These are phyloP conservation scores for Drosophila kanapiae DNA, from an alignment of 1,140 invertebrate genomes.

Conservation along the genomic window DNA sequence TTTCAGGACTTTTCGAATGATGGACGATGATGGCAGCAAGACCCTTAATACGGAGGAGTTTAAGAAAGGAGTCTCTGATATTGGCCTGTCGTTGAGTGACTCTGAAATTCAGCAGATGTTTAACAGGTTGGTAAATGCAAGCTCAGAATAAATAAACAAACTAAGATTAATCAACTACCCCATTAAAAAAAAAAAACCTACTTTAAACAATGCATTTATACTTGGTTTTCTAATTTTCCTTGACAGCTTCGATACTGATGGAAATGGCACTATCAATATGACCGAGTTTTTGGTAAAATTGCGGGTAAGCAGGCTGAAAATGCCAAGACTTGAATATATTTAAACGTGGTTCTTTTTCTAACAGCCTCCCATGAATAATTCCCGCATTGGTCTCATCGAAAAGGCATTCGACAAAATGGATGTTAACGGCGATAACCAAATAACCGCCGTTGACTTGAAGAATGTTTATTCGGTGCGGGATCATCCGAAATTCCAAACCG, in stretches of 20 bases:
- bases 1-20: constrained; percentile 93
- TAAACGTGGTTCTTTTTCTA: not conserved
- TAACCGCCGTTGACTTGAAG: constrained; percentile 93
- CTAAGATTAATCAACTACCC: no score
- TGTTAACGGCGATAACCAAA: constrained; percentile 92
- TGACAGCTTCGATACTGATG: constrained; percentile 91
- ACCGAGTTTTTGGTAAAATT: constrained; percentile 95
- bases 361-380: constrained; percentile 94
- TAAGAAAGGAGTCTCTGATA: constrained; percentile 91
- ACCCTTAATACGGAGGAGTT: constrained; percentile 94
- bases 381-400: constrained; percentile 90
- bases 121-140: constrained; percentile 36
- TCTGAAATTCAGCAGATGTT: constrained; percentile 89
- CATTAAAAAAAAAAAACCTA: no score
- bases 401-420: constrained; percentile 96
- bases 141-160: not conserved
- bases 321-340: no score
- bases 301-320: constrained; percentile 88
- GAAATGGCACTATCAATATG: constrained; percentile 92
- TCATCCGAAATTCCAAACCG: constrained; percentile 90
- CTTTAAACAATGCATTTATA: not conserved
- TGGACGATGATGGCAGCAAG: constrained; percentile 96
- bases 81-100: constrained; percentile 90
- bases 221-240: not conserved
- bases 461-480: constrained; percentile 69